phyloP scores from a whole-genome alignment of 2,888 invertebrate species.

The Drosophila phalerata region DNA sequence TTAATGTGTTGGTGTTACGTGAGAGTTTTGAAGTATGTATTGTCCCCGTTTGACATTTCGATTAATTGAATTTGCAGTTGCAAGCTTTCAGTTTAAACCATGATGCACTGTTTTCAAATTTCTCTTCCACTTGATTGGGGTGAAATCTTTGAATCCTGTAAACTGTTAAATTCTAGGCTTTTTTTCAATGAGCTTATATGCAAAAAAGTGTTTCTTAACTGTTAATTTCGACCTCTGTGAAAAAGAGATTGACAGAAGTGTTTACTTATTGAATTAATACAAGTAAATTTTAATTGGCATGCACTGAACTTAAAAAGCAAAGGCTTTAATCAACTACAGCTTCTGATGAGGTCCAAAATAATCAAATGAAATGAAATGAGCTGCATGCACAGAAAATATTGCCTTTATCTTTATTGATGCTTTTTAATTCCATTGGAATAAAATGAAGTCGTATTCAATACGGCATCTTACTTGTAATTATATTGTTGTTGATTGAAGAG shows the following conservation, averaged over 20 bases:
- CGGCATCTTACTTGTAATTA: constrained; percentile 50
- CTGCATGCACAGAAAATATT: constrained; percentile 44
- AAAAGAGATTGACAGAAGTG: neutral
- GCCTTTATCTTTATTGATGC: constrained; percentile 5
- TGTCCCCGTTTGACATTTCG: constrained; percentile 42
- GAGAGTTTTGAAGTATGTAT: constrained; percentile 15
- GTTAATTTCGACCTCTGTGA: no score
- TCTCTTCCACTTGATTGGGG: neutral
- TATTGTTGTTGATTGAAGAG: constrained; percentile 22
- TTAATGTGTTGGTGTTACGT: constrained; percentile 37
- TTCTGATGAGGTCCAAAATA: neutral
- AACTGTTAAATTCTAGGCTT: no score
- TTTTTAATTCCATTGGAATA: constrained; percentile 47
- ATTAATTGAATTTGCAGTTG: constrained; percentile 71
- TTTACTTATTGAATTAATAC: neutral
- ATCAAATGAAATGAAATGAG: constrained; percentile 28
- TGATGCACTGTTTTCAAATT: constrained; percentile 8
- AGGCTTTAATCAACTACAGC: neutral
- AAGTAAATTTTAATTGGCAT: neutral
- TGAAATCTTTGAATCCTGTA: neutral
- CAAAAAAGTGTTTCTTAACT: no score
- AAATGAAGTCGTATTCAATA: constrained; percentile 63
- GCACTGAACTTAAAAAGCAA: constrained; percentile 3
- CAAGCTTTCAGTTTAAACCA: constrained; percentile 29
- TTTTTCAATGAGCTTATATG: no score